These are phyloP conservation scores for Wiebesia pumilae DNA, from an alignment of 1,140 invertebrate species.

Conservation along the genomic window DNA sequence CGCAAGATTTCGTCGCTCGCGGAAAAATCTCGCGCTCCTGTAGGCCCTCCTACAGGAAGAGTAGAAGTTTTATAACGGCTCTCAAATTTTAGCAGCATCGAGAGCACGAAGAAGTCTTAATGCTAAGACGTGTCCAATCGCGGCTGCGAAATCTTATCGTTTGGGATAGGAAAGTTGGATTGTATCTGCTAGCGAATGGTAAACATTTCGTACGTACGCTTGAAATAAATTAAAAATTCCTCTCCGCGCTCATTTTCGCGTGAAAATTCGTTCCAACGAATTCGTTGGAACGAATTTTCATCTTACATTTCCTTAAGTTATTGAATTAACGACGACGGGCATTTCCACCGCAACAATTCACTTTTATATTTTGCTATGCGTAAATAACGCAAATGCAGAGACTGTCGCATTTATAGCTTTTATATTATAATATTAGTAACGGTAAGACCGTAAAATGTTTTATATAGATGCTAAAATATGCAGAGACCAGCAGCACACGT, in stretches of 20 bases:
- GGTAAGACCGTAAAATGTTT: conserved; percentile 27
- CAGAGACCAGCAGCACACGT: conserved; percentile 36
- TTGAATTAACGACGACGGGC: not conserved
- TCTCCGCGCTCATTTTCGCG: not conserved
- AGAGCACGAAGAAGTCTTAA: not conserved
- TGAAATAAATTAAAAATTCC: not conserved
- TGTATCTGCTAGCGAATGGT: conserved; percentile 13
- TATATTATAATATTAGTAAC: conserved; percentile 35
- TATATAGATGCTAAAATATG: conserved; percentile 34
- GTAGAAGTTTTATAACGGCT: too few relatives aligned
- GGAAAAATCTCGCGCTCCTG: not conserved
- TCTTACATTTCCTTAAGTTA: not conserved
- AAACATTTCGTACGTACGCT: not conserved
- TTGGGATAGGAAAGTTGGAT: not conserved
- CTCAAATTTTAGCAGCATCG: not conserved
- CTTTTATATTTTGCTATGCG: conserved; percentile 3
- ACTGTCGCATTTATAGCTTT: conserved; percentile 24
- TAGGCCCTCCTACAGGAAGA: too few relatives aligned
- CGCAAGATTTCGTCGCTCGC: not conserved
- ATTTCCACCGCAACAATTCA: not conserved
- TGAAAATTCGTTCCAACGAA: too few relatives aligned
- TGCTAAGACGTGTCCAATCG: not conserved
- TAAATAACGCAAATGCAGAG: conserved; percentile 21
- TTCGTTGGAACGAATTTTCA: too few relatives aligned
- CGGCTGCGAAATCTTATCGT: conserved; percentile 1